These are phyloP conservation scores for Drosophila parabipectinata DNA, from an alignment of 1,140 invertebrate species.

Conservation along the genomic window DNA sequence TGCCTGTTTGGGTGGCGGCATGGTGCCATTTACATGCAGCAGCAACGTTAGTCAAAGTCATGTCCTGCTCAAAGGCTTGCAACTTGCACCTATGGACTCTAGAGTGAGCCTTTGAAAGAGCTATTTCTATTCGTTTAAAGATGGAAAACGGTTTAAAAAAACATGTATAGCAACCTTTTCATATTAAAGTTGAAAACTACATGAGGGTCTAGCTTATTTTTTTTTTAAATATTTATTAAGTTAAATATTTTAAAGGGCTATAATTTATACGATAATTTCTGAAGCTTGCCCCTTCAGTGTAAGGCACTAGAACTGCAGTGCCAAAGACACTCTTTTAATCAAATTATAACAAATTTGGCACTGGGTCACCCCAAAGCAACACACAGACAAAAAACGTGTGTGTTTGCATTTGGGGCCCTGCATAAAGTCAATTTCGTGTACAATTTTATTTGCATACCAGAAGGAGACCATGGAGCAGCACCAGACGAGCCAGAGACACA, in stretches of 20 bases:
- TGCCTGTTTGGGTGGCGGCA: conserved; percentile 45
- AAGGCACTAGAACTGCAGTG: no score
- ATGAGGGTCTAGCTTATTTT: not conserved
- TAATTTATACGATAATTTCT: no score
- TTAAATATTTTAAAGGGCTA: not conserved
- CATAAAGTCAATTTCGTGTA: conserved; percentile 78
- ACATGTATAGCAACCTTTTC: not conserved
- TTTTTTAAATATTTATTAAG: no score
- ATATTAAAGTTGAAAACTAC: not conserved
- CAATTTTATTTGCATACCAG: conserved; percentile 78
- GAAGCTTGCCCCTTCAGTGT: not conserved
- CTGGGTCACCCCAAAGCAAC: conserved; percentile 1
- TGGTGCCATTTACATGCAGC: conserved; percentile 78
- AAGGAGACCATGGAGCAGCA: conserved; percentile 28
- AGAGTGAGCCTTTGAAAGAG: conserved; percentile 10
- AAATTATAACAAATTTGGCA: not conserved
- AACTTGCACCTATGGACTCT: conserved; percentile 16
- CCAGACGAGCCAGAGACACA: conserved; percentile 61
- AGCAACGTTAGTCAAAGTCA: conserved; percentile 80
- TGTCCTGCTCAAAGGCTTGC: conserved; percentile 60
- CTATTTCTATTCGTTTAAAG: not conserved
- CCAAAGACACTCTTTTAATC: not conserved
- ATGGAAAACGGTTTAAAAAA: not conserved
- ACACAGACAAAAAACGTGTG: conserved; percentile 2
- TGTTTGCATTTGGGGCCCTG: conserved; percentile 16